These are phyloP conservation scores for Globia sparganii DNA, from an alignment of 2,888 invertebrate species.

Conservation along the genomic window DNA sequence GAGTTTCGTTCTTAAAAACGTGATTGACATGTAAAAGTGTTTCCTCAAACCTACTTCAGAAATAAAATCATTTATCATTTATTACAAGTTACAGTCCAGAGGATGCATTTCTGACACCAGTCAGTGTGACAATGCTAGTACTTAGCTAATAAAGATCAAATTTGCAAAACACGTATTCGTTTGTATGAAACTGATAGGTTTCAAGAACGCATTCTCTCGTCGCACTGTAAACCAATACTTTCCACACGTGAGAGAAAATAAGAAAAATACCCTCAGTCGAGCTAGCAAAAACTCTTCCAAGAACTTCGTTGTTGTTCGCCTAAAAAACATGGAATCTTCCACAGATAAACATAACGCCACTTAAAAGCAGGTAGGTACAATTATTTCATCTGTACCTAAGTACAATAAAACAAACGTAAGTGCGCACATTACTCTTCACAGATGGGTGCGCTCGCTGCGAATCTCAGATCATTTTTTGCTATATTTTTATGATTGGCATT, in stretches of 20 bases:
- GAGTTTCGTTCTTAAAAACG: too few species aligned
- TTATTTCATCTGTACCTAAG: neutral
- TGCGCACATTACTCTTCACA: neutral
- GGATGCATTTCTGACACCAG: too few species aligned
- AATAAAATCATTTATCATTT: too few species aligned
- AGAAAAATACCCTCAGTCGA: neutral
- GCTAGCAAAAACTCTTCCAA: neutral
- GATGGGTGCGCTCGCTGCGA: neutral
- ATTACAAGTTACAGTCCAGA: neutral
- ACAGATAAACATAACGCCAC: neutral
- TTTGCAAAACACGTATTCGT: too few species aligned
- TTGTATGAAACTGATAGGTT: too few species aligned
- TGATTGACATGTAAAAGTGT: too few species aligned
- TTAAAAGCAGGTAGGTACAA: neutral
- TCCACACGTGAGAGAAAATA: too few species aligned
- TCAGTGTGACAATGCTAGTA: too few species aligned
- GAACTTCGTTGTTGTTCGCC: neutral
- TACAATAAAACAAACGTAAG: neutral
- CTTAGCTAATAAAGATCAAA: too few species aligned
- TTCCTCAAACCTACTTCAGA: too few species aligned
- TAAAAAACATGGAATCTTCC: conserved; percentile 5
- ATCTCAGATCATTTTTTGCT: neutral
- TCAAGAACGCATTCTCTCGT: neutral
- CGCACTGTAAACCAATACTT: neutral
- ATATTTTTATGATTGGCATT: neutral